phyloP scores from a whole-genome alignment of 2,888 invertebrate genomes.

The Eilema griseolum region DNA sequence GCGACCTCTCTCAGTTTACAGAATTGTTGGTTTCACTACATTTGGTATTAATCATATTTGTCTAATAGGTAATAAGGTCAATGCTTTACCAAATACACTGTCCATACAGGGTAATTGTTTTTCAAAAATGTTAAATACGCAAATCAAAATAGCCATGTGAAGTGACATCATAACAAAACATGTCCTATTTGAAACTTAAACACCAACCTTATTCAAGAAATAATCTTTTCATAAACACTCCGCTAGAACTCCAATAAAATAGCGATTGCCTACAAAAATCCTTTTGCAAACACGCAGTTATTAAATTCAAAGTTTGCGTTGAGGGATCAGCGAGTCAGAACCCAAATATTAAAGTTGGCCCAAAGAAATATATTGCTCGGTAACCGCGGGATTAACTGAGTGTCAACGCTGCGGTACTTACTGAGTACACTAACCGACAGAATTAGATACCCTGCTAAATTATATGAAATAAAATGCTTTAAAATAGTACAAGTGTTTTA shows the following conservation, averaged over 20 bases:
- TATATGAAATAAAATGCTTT: too few species aligned
- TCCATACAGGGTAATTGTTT: too few species aligned
- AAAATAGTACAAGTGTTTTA: too few species aligned
- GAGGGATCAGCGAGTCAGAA: slow-evolving; percentile 63
- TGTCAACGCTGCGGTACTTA: slow-evolving; percentile 64
- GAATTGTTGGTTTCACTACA: too few species aligned
- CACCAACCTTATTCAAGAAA: background rate
- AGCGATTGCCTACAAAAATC: slow-evolving; percentile 58
- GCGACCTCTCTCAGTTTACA: too few species aligned
- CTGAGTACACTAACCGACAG: slow-evolving; percentile 3
- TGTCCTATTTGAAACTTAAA: background rate
- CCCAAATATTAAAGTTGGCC: slow-evolving; percentile 79
- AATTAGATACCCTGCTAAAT: background rate
- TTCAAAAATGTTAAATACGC: too few species aligned
- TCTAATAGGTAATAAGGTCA: too few species aligned
- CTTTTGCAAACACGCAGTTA: slow-evolving; percentile 66
- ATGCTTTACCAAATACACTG: too few species aligned
- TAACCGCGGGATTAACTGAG: slow-evolving; percentile 67
- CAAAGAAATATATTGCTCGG: slow-evolving; percentile 77
- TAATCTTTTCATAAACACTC: slow-evolving; percentile 7
- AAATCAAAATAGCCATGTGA: too few species aligned
- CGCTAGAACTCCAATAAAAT: slow-evolving; percentile 52
- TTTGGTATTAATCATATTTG: too few species aligned
- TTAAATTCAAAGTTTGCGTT: slow-evolving; percentile 66
- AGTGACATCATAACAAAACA: too few species aligned